Percentiles rank a stretch among this genome's conserved stretches.
Evolutionary conservation across 2,797 vertebrate species (phyloP).

Genomic region (Heteromormyrus szaboi): DNA sequence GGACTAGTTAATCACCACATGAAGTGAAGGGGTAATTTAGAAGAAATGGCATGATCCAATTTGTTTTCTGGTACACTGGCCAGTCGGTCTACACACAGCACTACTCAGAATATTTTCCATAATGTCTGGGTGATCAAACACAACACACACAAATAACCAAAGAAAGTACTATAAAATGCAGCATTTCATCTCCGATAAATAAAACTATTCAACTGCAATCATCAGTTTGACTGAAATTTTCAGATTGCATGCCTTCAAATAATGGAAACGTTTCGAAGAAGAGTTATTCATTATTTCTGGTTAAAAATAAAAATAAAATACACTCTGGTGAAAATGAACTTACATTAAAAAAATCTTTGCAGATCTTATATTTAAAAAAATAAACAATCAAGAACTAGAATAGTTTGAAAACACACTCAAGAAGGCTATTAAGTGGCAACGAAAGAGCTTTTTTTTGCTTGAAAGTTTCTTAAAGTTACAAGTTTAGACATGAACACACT

Average conservation of each 20-base stretch:
- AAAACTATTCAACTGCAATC: neutral
- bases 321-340: neutral
- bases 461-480: neutral
- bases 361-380: neutral
- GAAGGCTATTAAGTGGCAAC: neutral
- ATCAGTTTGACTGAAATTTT: constrained; percentile 4
- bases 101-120: neutral
- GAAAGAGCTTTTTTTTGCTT: neutral
- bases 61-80: neutral
- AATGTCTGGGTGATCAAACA: neutral
- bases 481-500: neutral
- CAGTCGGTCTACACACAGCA: neutral
- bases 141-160: neutral
- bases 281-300: neutral
- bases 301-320: neutral
- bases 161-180: neutral
- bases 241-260: constrained; percentile 1
- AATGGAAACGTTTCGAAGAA: constrained; percentile 14
- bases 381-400: neutral
- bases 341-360: neutral
- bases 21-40: neutral
- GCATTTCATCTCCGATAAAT: neutral
- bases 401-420: neutral
- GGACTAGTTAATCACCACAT: neutral
- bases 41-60: neutral